A percentile compares a stretch with the other conserved stretches of the same genome.
Conservation (phyloP, 2,797 vertebrate genomes). For the Ceyx erithaca region DNA sequence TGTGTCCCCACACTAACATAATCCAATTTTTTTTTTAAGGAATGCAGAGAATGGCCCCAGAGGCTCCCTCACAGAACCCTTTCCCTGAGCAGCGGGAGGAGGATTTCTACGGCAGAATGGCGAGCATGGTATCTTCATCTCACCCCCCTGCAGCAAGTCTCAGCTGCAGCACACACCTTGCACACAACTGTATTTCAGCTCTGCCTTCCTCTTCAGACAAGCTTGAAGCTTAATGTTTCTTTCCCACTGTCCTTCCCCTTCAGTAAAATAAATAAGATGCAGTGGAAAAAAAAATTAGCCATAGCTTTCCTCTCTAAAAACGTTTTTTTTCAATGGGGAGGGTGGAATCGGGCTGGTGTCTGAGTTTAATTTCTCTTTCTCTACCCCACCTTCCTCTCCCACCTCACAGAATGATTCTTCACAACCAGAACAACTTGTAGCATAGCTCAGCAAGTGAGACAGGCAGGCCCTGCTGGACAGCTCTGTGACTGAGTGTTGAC, state of each 20-base stretch:
- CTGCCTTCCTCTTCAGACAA: not conserved
- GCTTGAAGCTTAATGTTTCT: not conserved
- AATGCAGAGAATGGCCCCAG: constrained; percentile 26
- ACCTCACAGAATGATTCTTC: not conserved
- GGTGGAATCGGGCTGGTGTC: not conserved
- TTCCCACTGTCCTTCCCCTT: not conserved
- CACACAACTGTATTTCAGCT: not conserved
- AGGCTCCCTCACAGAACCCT: constrained; percentile 69
- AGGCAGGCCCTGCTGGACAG: not conserved
- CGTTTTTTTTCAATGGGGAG: not conserved
- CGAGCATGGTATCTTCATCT: constrained; percentile 65
- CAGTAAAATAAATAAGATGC: not conserved
- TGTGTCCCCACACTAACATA: not conserved
- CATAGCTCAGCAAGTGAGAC: not conserved
- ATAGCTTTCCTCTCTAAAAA: not conserved
- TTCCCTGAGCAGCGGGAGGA: constrained; percentile 78
- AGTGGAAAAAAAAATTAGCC: not conserved
- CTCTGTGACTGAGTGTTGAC: not conserved
- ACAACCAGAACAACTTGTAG: not conserved
- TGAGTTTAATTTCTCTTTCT: not conserved
- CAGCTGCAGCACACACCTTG: not conserved
- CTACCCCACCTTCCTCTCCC: not conserved
- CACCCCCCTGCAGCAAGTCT: not conserved
- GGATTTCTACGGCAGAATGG: constrained; percentile 89
- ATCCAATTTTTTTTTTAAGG: constrained; percentile 2